Base-by-base conservation (phyloP, 1,140 invertebrate genomes). In the Apis laboriosa region DNA sequence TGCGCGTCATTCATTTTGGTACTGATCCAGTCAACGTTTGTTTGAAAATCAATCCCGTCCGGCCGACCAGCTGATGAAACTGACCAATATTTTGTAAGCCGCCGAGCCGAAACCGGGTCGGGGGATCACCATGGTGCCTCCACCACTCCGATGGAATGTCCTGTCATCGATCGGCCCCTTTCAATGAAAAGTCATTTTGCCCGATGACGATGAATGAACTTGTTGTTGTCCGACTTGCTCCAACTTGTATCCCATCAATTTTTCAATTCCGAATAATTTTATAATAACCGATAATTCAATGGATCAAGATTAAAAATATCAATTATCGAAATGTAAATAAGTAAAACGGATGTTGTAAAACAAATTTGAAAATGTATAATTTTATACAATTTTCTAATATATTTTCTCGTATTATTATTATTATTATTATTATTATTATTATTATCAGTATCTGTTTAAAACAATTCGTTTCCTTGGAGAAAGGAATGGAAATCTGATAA, bases 1-100 rank as follows among this genome's bases (percentile, higher is more conserved):
- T 91, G 90, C 90, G 90, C 90, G 88, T 91, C 90, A 90, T 91
- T 91, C 90, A 91, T 91, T 91, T 91, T 89, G 87, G 87, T 91
- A 90, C 90, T 90, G 90, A 91, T 91, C 89, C 90, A 86, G 89
- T 89, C 87, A 89, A 90, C 88, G 90, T 90, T 84, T 80, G 84
- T 85, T 88, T 88, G 84, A 87, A 86, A 86, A 81, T 85, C 88
- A 89, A 89, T 86, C 87, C 83, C 53, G 67, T 8, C 72, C 58
- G 19, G 53, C 43, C 84, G 56, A 63, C 82, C 82, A 87, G 85
- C 86, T 86, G 86, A 84, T 81, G 86, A 84, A 87, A 79, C 79
- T 84, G 85, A 84, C 82, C 86, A 82, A 84, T 80, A 87, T 87
- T 86, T 60, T 56, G 81, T 83, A 83, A 83, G 55, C 64, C 53